Conservation (phyloP, 2,888 invertebrate genomes). For the Corbicula japonica region DNA sequence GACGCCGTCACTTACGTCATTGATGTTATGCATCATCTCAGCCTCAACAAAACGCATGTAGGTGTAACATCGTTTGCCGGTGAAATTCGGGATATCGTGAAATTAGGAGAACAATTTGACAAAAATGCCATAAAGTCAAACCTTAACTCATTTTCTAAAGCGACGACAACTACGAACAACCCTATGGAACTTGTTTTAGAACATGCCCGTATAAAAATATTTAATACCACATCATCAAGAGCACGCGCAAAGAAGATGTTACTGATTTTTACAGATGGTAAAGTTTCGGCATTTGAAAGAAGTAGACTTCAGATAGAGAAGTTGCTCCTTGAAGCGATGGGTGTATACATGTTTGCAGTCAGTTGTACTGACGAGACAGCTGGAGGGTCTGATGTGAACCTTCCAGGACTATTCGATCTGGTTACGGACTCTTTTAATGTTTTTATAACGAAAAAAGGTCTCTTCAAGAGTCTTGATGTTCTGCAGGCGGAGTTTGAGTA, state of each 20-base stretch:
- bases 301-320: slow-evolving; percentile 3
- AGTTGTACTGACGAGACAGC: no score
- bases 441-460: slow-evolving; percentile 6
- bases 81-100: neutral
- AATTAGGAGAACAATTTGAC: neutral
- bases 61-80: slow-evolving; percentile 17
- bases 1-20: slow-evolving; percentile 28
- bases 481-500: slow-evolving; percentile 18
- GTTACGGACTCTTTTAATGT: slow-evolving; percentile 22
- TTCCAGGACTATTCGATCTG: neutral
- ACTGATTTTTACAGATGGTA: slow-evolving; percentile 26
- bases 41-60: slow-evolving; percentile 12
- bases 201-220: neutral
- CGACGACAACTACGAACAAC: neutral
- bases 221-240: neutral
- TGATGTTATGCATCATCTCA: neutral
- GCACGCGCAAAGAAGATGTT: slow-evolving; percentile 23
- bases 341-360: slow-evolving; percentile 3
- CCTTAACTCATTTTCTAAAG: slow-evolving; percentile 5
- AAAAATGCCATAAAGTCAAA: neutral
- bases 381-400: slow-evolving; percentile 12
- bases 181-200: neutral
- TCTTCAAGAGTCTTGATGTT: slow-evolving; percentile 14
- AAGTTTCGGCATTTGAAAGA: neutral
- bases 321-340: neutral